These are phyloP conservation scores for Mystacides longicornis DNA, from an alignment of 2,888 invertebrate genomes.

Conservation along the genomic window DNA sequence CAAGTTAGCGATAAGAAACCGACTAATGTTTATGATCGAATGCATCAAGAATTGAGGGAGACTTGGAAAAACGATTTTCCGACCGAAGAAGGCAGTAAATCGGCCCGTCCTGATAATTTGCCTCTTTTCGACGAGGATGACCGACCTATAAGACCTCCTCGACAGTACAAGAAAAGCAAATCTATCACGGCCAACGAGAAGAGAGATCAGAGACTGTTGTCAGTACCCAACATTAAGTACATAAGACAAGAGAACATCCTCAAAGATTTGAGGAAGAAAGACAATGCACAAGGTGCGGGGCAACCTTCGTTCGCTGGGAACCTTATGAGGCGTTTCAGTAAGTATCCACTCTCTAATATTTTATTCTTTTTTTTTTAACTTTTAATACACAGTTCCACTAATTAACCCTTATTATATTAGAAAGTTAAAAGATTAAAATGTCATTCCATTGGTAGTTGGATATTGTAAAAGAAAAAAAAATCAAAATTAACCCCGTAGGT, in stretches of 20 bases:
- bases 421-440: too few species aligned
- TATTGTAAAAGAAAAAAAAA: too few species aligned
- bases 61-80: conserved; percentile 38
- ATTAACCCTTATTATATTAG: too few species aligned
- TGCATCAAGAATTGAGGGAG: conserved; percentile 41
- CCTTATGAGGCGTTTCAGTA: conserved; percentile 82
- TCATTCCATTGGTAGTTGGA: too few species aligned
- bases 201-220: conserved; percentile 62
- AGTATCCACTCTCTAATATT: conserved; percentile 45
- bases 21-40: conserved; percentile 39
- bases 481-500: too few species aligned
- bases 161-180: conserved; percentile 41
- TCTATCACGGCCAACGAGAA: conserved; percentile 38
- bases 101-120: conserved; percentile 56
- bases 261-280: conserved; percentile 51
- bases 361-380: too few species aligned
- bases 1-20: conserved; percentile 6
- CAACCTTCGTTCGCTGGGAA: conserved; percentile 60
- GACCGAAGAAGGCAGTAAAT: conserved; percentile 34
- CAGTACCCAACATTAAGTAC: conserved; percentile 70
- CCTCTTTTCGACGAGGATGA: conserved; percentile 48
- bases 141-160: conserved; percentile 50
- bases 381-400: too few species aligned
- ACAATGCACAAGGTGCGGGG: conserved; percentile 38
- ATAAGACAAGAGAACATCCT: conserved; percentile 44